These are phyloP conservation scores for Pristionchus exspectatus DNA, from an alignment of 2,888 invertebrate genomes.

Conservation along the genomic window DNA sequence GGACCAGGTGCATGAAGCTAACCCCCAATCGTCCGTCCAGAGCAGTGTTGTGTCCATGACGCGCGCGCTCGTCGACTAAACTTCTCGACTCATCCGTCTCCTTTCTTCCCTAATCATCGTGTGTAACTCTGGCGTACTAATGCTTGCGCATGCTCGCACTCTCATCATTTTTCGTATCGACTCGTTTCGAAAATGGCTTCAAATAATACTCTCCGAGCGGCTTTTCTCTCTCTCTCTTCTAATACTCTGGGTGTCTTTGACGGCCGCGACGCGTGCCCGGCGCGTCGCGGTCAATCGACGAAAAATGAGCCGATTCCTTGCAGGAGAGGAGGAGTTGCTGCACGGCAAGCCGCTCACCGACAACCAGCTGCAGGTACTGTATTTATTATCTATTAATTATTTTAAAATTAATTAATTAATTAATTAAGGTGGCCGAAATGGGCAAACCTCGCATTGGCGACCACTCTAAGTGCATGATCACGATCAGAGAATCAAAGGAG, in stretches of 20 bases:
- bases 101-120: constrained; percentile 6
- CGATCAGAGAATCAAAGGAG: constrained; percentile 97
- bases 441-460: constrained; percentile 95
- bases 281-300: not conserved
- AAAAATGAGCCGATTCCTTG: constrained; percentile 51
- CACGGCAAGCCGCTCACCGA: constrained; percentile 67
- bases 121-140: constrained; percentile 30
- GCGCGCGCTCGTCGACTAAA: not conserved
- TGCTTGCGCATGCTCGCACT: constrained; percentile 18
- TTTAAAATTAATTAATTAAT: not conserved
- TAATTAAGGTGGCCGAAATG: constrained; percentile 81
- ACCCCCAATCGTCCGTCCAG: not conserved
- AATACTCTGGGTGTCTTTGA: not conserved
- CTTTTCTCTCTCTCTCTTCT: constrained; percentile 6
- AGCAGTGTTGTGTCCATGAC: not conserved
- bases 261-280: not conserved
- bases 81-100: constrained; percentile 1
- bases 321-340: constrained; percentile 64
- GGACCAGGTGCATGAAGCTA: constrained; percentile 11
- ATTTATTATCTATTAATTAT: not conserved
- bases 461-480: constrained; percentile 88
- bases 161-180: not conserved
- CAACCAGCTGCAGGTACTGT: constrained; percentile 78
- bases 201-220: constrained; percentile 16
- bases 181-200: constrained; percentile 15